These are phyloP conservation scores for Montipora capricornis DNA, from an alignment of 64 coral and sea anemone species.

Conservation along the genomic window DNA sequence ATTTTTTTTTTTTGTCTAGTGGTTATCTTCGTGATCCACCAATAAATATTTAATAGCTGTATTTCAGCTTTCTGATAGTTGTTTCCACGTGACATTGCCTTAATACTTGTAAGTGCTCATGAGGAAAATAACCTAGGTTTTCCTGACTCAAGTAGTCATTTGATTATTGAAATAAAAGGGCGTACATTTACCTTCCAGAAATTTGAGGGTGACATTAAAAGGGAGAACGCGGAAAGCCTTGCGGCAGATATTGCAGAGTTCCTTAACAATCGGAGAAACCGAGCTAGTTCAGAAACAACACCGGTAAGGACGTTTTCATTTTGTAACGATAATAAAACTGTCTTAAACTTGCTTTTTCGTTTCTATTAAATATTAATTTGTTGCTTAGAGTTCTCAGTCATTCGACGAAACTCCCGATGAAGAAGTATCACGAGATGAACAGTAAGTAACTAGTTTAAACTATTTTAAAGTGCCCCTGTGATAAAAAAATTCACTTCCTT, in stretches of 20 bases:
- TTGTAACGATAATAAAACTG: too few species aligned
- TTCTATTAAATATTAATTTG: background rate
- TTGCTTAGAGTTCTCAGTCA: background rate
- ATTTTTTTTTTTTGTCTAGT: too few species aligned
- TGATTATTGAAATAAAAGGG: background rate
- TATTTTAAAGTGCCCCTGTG: too few species aligned
- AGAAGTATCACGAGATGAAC: background rate
- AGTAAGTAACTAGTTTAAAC: background rate
- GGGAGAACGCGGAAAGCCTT: conserved; percentile 73
- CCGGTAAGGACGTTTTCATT: conserved; percentile 26
- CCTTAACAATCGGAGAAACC: conserved; percentile 67
- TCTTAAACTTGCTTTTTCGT: background rate
- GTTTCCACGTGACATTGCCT: too few species aligned
- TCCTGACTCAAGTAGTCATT: background rate
- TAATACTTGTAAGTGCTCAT: too few species aligned
- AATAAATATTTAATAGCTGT: too few species aligned
- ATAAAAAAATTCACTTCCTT: too few species aligned
- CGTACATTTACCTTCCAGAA: conserved; percentile 45
- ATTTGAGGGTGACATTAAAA: conserved; percentile 77
- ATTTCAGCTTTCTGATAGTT: too few species aligned
- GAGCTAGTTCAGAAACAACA: conserved; percentile 22
- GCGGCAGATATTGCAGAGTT: conserved; percentile 92
- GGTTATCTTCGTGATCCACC: too few species aligned
- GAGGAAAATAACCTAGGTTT: background rate
- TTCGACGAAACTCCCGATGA: background rate